Percentiles rank a stretch among this genome's conserved stretches.
phyloP scores from a whole-genome alignment of 1,140 invertebrate genomes.

The Cyclargus thomasi region DNA sequence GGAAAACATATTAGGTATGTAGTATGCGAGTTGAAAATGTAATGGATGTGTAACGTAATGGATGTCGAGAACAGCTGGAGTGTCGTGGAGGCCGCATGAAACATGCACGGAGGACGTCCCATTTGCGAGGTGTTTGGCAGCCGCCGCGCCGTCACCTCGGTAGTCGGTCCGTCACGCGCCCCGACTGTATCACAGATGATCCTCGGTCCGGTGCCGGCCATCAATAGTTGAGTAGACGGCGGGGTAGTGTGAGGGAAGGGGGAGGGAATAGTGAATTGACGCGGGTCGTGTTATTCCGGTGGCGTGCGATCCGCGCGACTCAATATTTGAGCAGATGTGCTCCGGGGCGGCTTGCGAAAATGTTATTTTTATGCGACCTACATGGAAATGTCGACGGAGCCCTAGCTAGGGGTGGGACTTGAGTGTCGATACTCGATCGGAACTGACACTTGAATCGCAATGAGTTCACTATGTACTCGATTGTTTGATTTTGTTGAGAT shows the following conservation, averaged over 20 bases:
- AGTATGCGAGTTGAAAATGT: too few species aligned
- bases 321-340: constrained; percentile 61
- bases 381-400: constrained; percentile 46
- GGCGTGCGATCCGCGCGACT: constrained; percentile 35
- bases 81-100: too few species aligned
- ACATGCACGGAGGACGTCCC: too few species aligned
- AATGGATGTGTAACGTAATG: too few species aligned
- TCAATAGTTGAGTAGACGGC: constrained; percentile 5
- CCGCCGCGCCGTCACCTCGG: not conserved
- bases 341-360: constrained; percentile 48
- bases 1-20: not conserved
- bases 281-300: constrained; percentile 20
- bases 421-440: constrained; percentile 22
- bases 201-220: not conserved
- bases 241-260: not conserved
- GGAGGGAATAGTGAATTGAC: not conserved
- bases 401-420: constrained; percentile 31
- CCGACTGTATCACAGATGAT: not conserved
- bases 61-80: too few species aligned
- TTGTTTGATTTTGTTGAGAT: not conserved
- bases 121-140: too few species aligned
- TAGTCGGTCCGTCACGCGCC: not conserved
- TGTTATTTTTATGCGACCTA: constrained; percentile 62
- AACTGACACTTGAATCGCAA: not conserved
- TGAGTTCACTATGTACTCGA: not conserved